phyloP scores from a whole-genome alignment of 2,888 invertebrate species.

The Drosophila maculinotata region DNA sequence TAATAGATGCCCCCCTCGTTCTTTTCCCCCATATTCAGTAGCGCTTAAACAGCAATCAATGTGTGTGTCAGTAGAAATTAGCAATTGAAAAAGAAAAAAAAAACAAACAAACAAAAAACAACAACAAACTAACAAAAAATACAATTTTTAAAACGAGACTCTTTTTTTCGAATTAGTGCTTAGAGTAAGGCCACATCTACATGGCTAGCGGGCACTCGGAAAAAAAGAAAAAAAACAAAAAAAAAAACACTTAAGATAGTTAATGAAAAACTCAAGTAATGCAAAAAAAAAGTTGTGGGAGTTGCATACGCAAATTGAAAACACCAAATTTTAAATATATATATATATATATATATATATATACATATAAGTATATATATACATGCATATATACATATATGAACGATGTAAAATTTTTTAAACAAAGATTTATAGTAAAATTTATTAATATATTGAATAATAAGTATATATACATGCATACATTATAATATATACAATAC shows the following conservation, averaged over 20 bases:
- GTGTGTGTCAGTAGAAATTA: constrained; percentile 68
- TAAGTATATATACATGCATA: constrained; percentile 32
- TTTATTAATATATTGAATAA: constrained; percentile 68
- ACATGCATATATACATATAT: constrained; percentile 34
- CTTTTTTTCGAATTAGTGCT: constrained; percentile 47
- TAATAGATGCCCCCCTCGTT: constrained; percentile 19
- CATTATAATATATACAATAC: constrained; percentile 23
- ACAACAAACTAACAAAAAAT: constrained; percentile 19
- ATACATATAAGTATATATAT: constrained; percentile 31
- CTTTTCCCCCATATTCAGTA: constrained; percentile 44
- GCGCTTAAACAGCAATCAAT: constrained; percentile 63
- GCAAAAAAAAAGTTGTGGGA: constrained; percentile 37
- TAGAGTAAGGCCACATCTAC: constrained; percentile 68
- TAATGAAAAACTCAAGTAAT: constrained; percentile 29
- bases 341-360: constrained; percentile 45
- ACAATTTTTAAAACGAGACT: constrained; percentile 49
- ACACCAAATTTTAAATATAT: constrained; percentile 73
- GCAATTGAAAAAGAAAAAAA: constrained; percentile 21
- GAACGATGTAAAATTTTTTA: constrained; percentile 69
- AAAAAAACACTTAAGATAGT: constrained; percentile 37
- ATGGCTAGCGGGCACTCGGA: constrained; percentile 56
- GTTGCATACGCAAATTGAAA: constrained; percentile 65
- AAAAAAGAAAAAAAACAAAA: constrained; percentile 11
- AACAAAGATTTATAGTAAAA: constrained; percentile 75
- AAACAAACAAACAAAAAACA: no score